These are phyloP conservation scores for Ascaphus truei DNA, from an alignment of 2,113 vertebrate genomes.

Conservation along the genomic window DNA sequence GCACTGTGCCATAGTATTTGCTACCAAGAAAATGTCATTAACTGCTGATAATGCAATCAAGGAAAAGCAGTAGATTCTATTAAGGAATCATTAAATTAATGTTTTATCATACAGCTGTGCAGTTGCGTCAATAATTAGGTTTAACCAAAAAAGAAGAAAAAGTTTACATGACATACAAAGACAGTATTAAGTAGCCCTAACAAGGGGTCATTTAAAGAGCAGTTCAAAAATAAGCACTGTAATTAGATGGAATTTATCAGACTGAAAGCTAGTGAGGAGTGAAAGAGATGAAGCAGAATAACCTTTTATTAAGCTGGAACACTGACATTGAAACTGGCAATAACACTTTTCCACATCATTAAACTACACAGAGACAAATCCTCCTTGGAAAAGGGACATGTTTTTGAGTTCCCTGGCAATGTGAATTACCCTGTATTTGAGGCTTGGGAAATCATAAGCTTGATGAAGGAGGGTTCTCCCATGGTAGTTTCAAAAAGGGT, in stretches of 20 bases:
- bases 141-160: slow-evolving; percentile 29
- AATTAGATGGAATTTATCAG: slow-evolving; percentile 48
- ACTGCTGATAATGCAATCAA: slow-evolving; percentile 68
- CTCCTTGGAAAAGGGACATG: slow-evolving; percentile 7
- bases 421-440: background rate
- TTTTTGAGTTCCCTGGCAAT: background rate
- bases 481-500: background rate
- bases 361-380: slow-evolving; percentile 35
- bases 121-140: slow-evolving; percentile 40
- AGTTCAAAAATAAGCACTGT: slow-evolving; percentile 46
- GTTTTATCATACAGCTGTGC: slow-evolving; percentile 43
- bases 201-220: slow-evolving; percentile 50
- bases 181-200: slow-evolving; percentile 53
- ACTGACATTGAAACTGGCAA: slow-evolving; percentile 33
- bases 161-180: slow-evolving; percentile 46
- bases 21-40: slow-evolving; percentile 75
- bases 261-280: slow-evolving; percentile 19
- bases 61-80: slow-evolving; percentile 56
- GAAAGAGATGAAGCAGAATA: slow-evolving; percentile 33
- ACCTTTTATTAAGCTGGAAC: background rate
- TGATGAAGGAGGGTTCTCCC: background rate
- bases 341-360: slow-evolving; percentile 37
- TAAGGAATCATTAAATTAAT: slow-evolving; percentile 59
- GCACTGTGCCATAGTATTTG: slow-evolving; percentile 57
- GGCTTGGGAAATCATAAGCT: background rate